phyloP scores from a whole-genome alignment of 2,888 invertebrate genomes.

The Aleiodes leptofemur region DNA sequence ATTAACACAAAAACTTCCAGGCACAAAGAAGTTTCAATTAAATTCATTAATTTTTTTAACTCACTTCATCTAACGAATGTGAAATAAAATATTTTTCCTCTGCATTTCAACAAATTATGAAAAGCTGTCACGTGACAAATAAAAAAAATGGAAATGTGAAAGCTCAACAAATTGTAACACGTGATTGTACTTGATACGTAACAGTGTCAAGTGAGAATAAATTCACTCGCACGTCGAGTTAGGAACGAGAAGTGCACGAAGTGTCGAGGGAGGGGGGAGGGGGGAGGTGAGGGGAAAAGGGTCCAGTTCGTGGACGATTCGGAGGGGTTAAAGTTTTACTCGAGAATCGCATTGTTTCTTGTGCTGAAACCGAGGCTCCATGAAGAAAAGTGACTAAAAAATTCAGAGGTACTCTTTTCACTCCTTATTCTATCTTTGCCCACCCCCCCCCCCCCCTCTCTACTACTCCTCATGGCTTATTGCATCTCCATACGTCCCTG shows the following conservation, averaged over 20 bases:
- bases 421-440: neutral
- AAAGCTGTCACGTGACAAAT: conserved; percentile 26
- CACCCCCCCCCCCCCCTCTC: conserved; percentile 39
- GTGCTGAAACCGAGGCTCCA: conserved; percentile 8
- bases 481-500: conserved; percentile 54
- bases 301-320: conserved; percentile 10
- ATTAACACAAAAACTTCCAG: too few species aligned
- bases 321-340: conserved; percentile 31
- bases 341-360: conserved; percentile 22
- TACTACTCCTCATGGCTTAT: conserved; percentile 52
- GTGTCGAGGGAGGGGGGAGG: conserved; percentile 5
- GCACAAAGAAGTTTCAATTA: too few species aligned
- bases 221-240: conserved; percentile 34
- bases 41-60: too few species aligned
- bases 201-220: conserved; percentile 30
- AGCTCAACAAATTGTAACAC: conserved; percentile 14
- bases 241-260: conserved; percentile 38
- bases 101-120: conserved; percentile 19
- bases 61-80: neutral
- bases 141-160: conserved; percentile 35
- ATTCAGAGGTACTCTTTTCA: conserved; percentile 44
- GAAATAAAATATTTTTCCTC: conserved; percentile 10
- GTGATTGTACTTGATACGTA: conserved; percentile 37
- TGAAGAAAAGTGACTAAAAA: conserved; percentile 45
- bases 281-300: conserved; percentile 19